These are phyloP conservation scores for Bergia puertoricense DNA, from an alignment of 92 coral and sea anemone species.

Conservation along the genomic window DNA sequence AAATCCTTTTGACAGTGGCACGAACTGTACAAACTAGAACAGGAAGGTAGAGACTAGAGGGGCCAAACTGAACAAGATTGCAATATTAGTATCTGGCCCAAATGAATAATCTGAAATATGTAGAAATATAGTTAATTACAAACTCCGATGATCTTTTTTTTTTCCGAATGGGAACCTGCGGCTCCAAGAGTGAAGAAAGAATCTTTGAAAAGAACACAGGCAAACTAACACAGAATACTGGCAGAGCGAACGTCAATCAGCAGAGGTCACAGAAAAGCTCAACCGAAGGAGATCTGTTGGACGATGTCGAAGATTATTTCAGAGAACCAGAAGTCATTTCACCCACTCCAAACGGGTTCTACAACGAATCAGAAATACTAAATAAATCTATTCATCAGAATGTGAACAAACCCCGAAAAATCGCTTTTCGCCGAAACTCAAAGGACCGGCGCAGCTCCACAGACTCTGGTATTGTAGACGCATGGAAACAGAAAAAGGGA, in stretches of 20 bases:
- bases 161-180: slow-evolving; percentile 39
- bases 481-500: slow-evolving; percentile 55
- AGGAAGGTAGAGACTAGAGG: too few species aligned
- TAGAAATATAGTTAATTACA: neutral
- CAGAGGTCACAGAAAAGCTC: neutral
- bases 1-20: neutral
- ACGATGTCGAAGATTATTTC: slow-evolving; percentile 35
- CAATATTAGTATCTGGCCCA: neutral
- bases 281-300: neutral
- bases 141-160: neutral
- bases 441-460: slow-evolving; percentile 23
- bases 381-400: neutral
- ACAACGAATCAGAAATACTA: slow-evolving; percentile 22
- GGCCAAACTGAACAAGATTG: neutral
- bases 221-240: neutral
- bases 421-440: slow-evolving; percentile 20
- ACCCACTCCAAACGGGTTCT: slow-evolving; percentile 5
- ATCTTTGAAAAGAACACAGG: neutral
- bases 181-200: slow-evolving; percentile 14
- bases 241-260: neutral
- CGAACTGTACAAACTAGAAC: neutral
- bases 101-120: neutral
- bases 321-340: neutral
- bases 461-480: slow-evolving; percentile 53
- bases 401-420: slow-evolving; percentile 31